A percentile compares a stretch with the other conserved stretches of the same genome.
These are phyloP conservation scores for Halictus rubicundus DNA, from an alignment of 1,140 invertebrate species.

Conservation along the genomic window DNA sequence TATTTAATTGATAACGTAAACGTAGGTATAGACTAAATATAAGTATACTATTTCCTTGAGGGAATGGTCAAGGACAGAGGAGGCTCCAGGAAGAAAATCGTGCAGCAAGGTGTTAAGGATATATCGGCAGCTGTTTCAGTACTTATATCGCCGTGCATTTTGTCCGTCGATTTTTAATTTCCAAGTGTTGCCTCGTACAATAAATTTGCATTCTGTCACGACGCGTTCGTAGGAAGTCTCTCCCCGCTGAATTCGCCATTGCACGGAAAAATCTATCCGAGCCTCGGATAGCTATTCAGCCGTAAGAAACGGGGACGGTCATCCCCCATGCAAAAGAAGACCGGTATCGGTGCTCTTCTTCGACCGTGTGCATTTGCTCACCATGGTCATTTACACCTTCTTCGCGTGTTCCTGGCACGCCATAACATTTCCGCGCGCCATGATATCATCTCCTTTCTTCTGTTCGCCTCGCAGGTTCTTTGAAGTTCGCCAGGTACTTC, in stretches of 20 bases:
- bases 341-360: slow-evolving; percentile 49
- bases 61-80: too few relatives aligned
- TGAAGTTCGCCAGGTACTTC: slow-evolving; percentile 46
- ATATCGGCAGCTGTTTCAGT: too few relatives aligned
- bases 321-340: slow-evolving; percentile 32
- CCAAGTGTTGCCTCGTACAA: too few relatives aligned
- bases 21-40: too few relatives aligned
- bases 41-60: too few relatives aligned
- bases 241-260: slow-evolving; percentile 24
- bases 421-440: slow-evolving; percentile 59
- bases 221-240: background rate
- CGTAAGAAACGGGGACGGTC: slow-evolving; percentile 51
- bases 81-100: too few relatives aligned
- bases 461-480: slow-evolving; percentile 51
- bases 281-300: slow-evolving; percentile 29
- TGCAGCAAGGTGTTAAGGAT: too few relatives aligned
- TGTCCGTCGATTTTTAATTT: too few relatives aligned
- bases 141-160: too few relatives aligned
- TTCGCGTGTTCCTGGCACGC: slow-evolving; percentile 53
- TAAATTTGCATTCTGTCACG: too few relatives aligned
- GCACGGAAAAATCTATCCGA: slow-evolving; percentile 12
- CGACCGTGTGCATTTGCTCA: slow-evolving; percentile 43
- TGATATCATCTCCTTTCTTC: slow-evolving; percentile 61
- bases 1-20: too few relatives aligned
- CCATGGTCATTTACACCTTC: slow-evolving; percentile 62